Percentiles rank a stretch among this genome's conserved stretches.
These are phyloP conservation scores for Neuroscelio doddi DNA, from an alignment of 2,888 invertebrate genomes.

Conservation along the genomic window DNA sequence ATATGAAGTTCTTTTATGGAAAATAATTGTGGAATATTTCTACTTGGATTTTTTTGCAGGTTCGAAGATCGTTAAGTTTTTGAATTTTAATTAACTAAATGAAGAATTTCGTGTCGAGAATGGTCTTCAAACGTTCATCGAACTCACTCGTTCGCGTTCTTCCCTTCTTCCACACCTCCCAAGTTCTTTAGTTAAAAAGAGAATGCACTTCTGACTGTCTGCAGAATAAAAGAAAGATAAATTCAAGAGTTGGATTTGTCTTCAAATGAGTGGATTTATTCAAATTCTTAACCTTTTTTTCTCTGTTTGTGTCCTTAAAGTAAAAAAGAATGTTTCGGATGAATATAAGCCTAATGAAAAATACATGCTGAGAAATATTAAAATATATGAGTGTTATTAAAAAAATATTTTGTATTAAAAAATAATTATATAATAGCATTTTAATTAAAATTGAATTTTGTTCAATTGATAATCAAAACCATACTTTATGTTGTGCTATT, in stretches of 20 bases:
- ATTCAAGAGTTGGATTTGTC: conserved; percentile 49
- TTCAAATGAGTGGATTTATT: conserved; percentile 48
- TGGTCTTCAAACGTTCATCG: conserved; percentile 47
- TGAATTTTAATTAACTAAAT: conserved; percentile 43
- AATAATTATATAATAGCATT: too few species aligned
- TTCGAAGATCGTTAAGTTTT: conserved; percentile 16
- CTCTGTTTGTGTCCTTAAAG: conserved; percentile 45
- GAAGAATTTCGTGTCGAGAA: conserved; percentile 41
- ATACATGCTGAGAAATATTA: conserved; percentile 33
- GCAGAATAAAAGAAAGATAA: conserved; percentile 49
- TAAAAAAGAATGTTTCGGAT: conserved; percentile 21
- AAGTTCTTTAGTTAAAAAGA: conserved; percentile 41
- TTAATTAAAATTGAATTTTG: background rate
- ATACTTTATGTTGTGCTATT: too few species aligned
- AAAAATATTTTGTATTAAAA: too few species aligned
- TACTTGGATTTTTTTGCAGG: too few species aligned
- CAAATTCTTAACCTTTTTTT: conserved; percentile 39
- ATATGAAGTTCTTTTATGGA: too few species aligned
- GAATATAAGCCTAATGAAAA: conserved; percentile 43
- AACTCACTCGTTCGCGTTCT: conserved; percentile 41
- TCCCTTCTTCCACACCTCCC: conserved; percentile 41
- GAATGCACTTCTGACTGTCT: conserved; percentile 49
- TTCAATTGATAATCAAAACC: background rate
- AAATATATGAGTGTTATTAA: too few species aligned
- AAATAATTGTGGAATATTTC: too few species aligned